Conservation (phyloP, 1,140 invertebrate species). For the Coptotermes formosanus region DNA sequence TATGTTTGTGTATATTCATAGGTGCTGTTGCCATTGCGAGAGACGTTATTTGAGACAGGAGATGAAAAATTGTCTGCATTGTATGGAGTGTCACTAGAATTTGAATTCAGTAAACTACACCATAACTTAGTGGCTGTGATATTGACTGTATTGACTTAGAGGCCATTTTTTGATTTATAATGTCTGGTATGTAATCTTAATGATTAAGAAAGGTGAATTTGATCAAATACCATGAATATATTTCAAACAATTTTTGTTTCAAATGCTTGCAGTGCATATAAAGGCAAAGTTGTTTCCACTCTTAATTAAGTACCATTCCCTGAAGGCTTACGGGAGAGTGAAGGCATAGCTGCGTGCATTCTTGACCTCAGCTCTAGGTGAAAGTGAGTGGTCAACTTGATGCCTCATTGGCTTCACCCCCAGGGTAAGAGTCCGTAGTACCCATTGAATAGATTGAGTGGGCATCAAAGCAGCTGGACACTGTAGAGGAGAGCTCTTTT, state of each 20-base stretch:
- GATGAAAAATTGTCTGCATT: background rate
- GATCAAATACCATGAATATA: background rate
- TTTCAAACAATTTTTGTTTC: background rate
- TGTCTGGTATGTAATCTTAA: background rate
- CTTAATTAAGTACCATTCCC: too few relatives aligned
- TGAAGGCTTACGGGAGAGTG: too few relatives aligned
- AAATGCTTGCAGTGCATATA: too few relatives aligned
- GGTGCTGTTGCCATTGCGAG: background rate
- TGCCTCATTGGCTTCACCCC: too few relatives aligned
- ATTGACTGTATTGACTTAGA: constrained; percentile 6
- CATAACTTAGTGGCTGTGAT: background rate
- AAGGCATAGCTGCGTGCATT: too few relatives aligned
- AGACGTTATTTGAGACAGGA: background rate
- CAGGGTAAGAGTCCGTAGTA: too few relatives aligned
- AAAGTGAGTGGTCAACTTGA: too few relatives aligned
- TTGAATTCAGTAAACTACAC: background rate
- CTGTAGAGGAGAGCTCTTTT: too few relatives aligned
- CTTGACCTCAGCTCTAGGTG: too few relatives aligned
- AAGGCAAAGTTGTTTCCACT: too few relatives aligned
- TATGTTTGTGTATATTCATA: background rate
- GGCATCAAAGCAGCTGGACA: too few relatives aligned
- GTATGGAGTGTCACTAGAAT: background rate
- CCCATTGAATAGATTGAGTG: too few relatives aligned
- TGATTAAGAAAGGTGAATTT: background rate
- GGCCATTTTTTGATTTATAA: constrained; percentile 5